Base-by-base conservation (phyloP, 2,113 vertebrate species). In the Strigops habroptila region DNA sequence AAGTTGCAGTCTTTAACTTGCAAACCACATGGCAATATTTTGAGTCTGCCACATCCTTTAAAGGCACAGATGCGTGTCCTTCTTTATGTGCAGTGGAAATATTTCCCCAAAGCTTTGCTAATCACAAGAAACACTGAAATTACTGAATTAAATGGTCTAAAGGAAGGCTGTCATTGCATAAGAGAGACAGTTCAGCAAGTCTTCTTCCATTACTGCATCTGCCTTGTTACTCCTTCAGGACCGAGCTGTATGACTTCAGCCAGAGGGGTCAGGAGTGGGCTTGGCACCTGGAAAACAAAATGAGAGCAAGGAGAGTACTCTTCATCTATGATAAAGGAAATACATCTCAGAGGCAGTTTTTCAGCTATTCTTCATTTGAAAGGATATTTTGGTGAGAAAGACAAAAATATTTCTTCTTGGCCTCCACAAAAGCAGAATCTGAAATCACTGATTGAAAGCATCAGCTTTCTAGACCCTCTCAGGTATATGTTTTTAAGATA, bases 31-130 rank as follows among this genome's bases (percentile, higher is more conserved):
- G 21, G 84, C 85, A 90, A 39, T 91, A 91, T 90, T 96, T 90
- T 89, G 91, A 91, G 35, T 44, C 44, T 74, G 75, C 44, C 27
- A 90, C 81, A 77, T 95, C 86, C 60, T 96, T 94, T 96, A 97
- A 96, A 97, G 94, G 64, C 64, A 83, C 90, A 87, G 90, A 69
- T 51, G 57, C 75, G 68, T 22, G 35, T 90, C 82, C 62, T 63
- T 62, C 71, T 82, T 91, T 65, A 93, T 31, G 55, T 83, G 41
- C 52, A 73, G 39, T 53, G 27, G 48, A 97, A 90, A 80, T 93
- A 94, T 89, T 95, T 96, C 90, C 93, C 74, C 43, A 81, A 85
- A 97, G 90, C 69, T 91, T 75, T 91, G n/a, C 39, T 96, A 88
- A 96, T 77, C 69, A 68, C 31, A 82, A 78, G 63, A 94, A 94